These are phyloP conservation scores for Paguma larvata DNA, from an alignment of 2,797 vertebrate genomes.

Conservation along the genomic window DNA sequence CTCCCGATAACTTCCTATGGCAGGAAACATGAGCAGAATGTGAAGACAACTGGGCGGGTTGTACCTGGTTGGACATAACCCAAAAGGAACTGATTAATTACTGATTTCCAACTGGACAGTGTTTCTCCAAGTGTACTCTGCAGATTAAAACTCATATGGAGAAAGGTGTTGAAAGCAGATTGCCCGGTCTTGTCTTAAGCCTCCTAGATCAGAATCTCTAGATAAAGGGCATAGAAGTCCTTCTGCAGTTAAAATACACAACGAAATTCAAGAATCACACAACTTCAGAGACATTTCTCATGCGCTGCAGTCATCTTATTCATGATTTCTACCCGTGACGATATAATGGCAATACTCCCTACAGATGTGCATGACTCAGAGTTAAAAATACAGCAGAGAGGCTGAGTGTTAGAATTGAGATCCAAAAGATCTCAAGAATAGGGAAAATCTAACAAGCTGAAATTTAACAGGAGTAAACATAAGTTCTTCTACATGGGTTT, in stretches of 20 bases:
- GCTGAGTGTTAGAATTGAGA: background rate
- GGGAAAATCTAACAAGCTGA: conserved; percentile 7
- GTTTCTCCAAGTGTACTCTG: background rate
- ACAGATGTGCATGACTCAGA: background rate
- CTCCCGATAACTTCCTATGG: conserved; percentile 21
- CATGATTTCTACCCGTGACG: background rate
- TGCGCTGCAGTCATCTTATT: background rate
- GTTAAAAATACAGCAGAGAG: background rate
- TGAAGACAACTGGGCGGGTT: background rate
- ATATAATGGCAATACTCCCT: background rate
- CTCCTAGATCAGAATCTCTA: background rate
- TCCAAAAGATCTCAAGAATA: conserved; percentile 14
- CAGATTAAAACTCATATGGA: background rate
- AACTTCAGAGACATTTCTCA: background rate
- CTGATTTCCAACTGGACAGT: background rate
- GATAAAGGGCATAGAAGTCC: background rate
- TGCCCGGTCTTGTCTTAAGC: background rate
- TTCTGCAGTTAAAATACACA: background rate
- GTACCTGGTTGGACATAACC: background rate
- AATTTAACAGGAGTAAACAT: conserved; percentile 29
- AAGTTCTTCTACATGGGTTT: conserved; percentile 36
- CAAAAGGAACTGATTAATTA: background rate
- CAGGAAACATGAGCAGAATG: background rate
- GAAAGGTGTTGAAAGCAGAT: background rate
- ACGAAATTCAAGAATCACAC: background rate